Conservation (phyloP, 92 coral and sea anemone genomes). For the Porites rus region DNA sequence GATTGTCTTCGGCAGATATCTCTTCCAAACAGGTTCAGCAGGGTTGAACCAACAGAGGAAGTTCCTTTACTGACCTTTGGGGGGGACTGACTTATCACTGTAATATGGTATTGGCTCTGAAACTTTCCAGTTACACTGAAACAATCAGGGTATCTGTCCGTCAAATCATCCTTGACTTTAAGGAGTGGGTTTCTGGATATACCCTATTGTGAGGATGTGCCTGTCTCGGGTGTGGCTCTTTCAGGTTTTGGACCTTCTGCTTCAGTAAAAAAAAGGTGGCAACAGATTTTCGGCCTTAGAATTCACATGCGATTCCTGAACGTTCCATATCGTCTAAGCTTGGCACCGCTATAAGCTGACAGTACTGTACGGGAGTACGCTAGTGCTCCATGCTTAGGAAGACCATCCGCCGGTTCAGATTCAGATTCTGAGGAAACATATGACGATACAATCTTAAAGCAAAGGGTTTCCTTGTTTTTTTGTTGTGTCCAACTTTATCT, state of each 20-base stretch:
- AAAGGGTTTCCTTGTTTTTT: slow-evolving; percentile 71
- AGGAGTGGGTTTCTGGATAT: no score
- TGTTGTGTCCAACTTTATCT: slow-evolving; percentile 53
- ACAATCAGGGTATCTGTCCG: slow-evolving; percentile 41
- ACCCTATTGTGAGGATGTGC: no score
- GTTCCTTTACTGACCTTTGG: slow-evolving; percentile 42
- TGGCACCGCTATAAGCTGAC: neutral
- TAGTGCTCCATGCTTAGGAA: slow-evolving; percentile 50
- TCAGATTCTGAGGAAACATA: slow-evolving; percentile 73
- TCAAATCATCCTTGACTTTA: slow-evolving; percentile 18
- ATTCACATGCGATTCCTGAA: slow-evolving; percentile 34
- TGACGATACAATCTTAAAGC: slow-evolving; percentile 46
- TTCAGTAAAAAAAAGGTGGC: slow-evolving; percentile 46
- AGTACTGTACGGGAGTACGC: neutral
- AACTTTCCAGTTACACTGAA: slow-evolving; percentile 67
- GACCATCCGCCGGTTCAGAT: slow-evolving; percentile 31
- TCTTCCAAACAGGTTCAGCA: neutral
- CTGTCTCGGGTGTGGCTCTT: no score
- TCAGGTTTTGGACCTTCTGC: slow-evolving; percentile 19
- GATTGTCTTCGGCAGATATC: neutral
- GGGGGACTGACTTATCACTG: slow-evolving; percentile 40
- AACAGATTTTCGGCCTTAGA: slow-evolving; percentile 2
- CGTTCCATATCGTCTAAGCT: slow-evolving; percentile 24
- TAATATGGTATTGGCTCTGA: slow-evolving; percentile 74
- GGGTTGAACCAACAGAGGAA: slow-evolving; percentile 21